These are phyloP conservation scores for Colossoma macropomum DNA, from an alignment of 2,113 vertebrate genomes.

Conservation along the genomic window DNA sequence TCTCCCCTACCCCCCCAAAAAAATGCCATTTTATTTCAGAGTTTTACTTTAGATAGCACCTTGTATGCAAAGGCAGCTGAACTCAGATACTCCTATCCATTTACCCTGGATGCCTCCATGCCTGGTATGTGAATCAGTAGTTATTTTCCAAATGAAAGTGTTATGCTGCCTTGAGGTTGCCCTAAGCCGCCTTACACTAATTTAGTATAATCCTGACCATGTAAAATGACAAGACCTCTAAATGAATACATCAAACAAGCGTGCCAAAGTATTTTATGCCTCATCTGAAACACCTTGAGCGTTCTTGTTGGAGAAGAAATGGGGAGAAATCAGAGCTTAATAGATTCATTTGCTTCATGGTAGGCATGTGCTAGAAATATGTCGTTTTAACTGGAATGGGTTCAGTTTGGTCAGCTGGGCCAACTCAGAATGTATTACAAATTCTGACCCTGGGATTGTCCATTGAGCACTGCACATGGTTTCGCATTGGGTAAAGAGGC, in stretches of 20 bases:
- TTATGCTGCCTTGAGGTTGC: not conserved
- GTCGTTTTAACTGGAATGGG: not conserved
- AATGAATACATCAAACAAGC: constrained; percentile 32
- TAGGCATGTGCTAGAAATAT: not conserved
- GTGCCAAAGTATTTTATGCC: not conserved
- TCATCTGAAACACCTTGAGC: not conserved
- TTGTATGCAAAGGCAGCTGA: not conserved
- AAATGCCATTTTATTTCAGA: not conserved
- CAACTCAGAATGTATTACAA: not conserved
- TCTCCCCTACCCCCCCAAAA: not conserved
- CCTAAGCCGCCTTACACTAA: not conserved
- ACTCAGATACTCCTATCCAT: not conserved
- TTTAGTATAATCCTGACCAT: constrained; percentile 15
- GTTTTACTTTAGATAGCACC: not conserved
- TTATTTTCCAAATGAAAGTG: constrained; percentile 17
- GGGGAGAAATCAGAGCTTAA: constrained; percentile 15
- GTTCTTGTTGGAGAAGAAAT: not conserved
- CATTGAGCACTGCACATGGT: not conserved
- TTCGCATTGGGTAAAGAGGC: not conserved
- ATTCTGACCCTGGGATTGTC: not conserved
- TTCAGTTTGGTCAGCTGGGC: not conserved
- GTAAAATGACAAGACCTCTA: constrained; percentile 19
- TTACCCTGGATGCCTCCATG: not conserved
- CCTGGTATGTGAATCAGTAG: not conserved
- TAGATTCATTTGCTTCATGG: not conserved